Conservation (phyloP, 2,113 vertebrate genomes). For the Aphyosemion australe region DNA sequence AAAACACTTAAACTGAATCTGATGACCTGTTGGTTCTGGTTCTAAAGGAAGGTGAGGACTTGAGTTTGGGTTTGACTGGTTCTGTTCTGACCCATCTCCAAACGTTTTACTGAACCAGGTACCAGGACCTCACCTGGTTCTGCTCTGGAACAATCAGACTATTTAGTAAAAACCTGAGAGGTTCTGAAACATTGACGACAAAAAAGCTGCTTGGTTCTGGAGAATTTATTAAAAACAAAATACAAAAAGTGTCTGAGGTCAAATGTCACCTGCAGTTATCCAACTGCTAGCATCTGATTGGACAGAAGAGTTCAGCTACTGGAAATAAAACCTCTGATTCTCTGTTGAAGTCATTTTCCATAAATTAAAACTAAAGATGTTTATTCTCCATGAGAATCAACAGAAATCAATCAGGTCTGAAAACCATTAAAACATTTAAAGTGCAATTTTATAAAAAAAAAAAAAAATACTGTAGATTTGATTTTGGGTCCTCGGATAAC, state of each 20-base stretch:
- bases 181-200: not conserved
- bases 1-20: no score
- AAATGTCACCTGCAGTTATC: constrained; percentile 26
- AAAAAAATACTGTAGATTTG: constrained; percentile 8
- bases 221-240: constrained; percentile 79
- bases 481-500: not conserved
- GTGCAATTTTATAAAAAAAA: constrained; percentile 67
- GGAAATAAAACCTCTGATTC: no score
- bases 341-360: not conserved
- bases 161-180: not conserved
- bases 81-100: no score
- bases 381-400: not conserved
- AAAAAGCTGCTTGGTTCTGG: not conserved
- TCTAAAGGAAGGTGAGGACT: no score
- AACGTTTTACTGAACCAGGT: no score
- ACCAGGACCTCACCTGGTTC: no score
- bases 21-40: no score
- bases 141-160: no score
- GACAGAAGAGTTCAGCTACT: no score
- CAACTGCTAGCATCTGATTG: no score
- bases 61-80: no score
- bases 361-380: not conserved
- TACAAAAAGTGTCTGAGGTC: constrained; percentile 69
- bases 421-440: constrained; percentile 63
- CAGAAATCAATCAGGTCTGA: not conserved